Conservation (phyloP, 2,113 vertebrate species). For the Leptodactylus fuscus region DNA sequence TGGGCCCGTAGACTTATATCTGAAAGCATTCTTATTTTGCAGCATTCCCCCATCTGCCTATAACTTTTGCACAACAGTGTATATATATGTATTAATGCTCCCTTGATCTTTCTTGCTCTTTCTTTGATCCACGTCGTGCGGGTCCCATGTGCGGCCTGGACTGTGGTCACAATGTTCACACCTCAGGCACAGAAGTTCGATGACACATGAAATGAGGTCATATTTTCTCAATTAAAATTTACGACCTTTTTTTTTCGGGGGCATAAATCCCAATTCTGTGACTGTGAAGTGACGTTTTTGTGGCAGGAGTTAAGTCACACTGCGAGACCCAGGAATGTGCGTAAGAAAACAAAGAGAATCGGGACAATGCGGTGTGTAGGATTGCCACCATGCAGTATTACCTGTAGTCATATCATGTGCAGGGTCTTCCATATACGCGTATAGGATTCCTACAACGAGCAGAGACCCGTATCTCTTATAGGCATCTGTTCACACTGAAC, state of each 20-base stretch:
- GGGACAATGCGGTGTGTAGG: no score
- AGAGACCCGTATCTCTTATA: no score
- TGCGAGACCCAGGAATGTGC: neutral
- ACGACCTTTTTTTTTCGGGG: neutral
- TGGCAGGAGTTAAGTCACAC: constrained; percentile 1
- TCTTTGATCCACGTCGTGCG: neutral
- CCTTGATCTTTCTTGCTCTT: neutral
- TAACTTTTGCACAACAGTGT: no score
- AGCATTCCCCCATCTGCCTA: no score
- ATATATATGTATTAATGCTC: no score
- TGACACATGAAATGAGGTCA: constrained; percentile 36
- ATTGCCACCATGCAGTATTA: no score
- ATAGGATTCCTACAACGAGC: no score
- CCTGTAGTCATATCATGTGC: neutral
- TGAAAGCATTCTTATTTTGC: no score
- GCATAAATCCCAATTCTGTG: constrained; percentile 3
- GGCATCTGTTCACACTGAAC: neutral
- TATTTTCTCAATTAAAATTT: constrained; percentile 40
- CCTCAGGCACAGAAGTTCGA: neutral
- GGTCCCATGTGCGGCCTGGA: neutral
- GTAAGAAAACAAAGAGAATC: neutral
- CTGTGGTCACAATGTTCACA: constrained; percentile 7
- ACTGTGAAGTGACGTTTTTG: constrained; percentile 2
- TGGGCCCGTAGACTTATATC: no score
- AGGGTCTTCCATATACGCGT: no score